Base-by-base conservation (phyloP, 1,140 invertebrate genomes). In the Coelopa frigida region DNA sequence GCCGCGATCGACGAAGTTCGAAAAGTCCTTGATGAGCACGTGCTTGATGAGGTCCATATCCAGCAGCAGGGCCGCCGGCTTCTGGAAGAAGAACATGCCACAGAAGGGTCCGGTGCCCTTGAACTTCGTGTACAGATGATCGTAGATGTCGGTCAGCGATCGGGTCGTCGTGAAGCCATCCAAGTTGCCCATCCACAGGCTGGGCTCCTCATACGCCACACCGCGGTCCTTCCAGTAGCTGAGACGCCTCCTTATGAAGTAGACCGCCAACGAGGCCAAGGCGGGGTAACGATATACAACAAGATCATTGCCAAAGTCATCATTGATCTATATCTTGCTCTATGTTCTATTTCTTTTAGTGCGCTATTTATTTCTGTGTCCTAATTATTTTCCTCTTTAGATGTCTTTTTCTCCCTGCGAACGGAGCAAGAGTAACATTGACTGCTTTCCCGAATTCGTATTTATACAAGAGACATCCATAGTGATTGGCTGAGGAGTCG, bases 1-100 rank as follows among this genome's bases (percentile, higher is more conserved):
- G 3, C 72, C 68, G 37, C 74, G 70, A 4, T 75, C 70, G 49
- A 69, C 57, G 44, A 77, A 78, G 54, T 73, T 55, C 12, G 70
- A 56, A 51, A 75, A 78, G 57, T 80, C 75, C 50, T 72, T 75
- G 8, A 77, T 70, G 12, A 78, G 49, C 8, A 80, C 61, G n/a
- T 59, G 56, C 48, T 76, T 77, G 3, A 75, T 71, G 27, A 78
- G 49, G 26, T 42, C 40, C 24, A 42, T 27, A 42, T 42, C 40
- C 8, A 14, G 8, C 8, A 29, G 8, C 8, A 29, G 8, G 27
- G 14, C 14, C 8, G 14, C 27, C 27, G 27, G 27, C 14, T 29
- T 29, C 8, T 10, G 14, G 8, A 29, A 29, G 8, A 29, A 10
- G 14, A 10, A 29, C 8, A 21, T 73, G 8, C 73, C 69, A 3